phyloP scores from a whole-genome alignment of 2,797 vertebrate genomes.

The Danionella dracula region DNA sequence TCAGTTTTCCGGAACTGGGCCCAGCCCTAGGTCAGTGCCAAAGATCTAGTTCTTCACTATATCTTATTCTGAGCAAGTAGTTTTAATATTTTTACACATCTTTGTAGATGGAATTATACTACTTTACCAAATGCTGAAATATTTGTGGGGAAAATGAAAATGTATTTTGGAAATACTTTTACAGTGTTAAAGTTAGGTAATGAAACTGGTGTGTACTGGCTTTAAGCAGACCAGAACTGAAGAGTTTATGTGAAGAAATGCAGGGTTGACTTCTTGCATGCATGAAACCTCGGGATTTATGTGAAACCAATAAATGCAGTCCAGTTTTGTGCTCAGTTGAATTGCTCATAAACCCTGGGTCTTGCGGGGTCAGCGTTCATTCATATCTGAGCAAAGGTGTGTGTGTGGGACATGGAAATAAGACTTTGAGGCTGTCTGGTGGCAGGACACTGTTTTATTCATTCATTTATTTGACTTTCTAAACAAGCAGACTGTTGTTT shows the following conservation, averaged over 20 bases:
- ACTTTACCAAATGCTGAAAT: too few relatives aligned
- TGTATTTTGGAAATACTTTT: neutral
- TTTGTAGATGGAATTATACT: too few relatives aligned
- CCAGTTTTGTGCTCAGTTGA: neutral
- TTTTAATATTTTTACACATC: too few relatives aligned
- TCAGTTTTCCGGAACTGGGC: too few relatives aligned
- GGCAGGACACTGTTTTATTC: neutral
- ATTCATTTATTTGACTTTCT: conserved; percentile 12
- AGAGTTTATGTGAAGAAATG: neutral
- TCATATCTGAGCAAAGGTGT: neutral
- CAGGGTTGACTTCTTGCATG: neutral
- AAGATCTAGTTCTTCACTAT: too few relatives aligned
- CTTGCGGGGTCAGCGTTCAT: conserved; percentile 12
- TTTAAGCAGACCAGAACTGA: neutral
- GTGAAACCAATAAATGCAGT: neutral
- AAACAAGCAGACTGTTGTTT: neutral
- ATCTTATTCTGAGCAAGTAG: too few relatives aligned
- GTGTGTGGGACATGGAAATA: neutral
- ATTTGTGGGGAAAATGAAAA: too few relatives aligned
- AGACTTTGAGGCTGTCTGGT: neutral
- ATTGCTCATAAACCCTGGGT: neutral
- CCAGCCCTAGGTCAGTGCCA: too few relatives aligned
- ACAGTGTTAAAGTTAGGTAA: neutral
- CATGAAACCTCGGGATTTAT: conserved; percentile 22
- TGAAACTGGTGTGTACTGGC: neutral